Evolutionary conservation across 2,797 vertebrate species (phyloP), one percentile per base, ranked within the genome.

Genomic region (Rhynchonycteris naso): DNA sequence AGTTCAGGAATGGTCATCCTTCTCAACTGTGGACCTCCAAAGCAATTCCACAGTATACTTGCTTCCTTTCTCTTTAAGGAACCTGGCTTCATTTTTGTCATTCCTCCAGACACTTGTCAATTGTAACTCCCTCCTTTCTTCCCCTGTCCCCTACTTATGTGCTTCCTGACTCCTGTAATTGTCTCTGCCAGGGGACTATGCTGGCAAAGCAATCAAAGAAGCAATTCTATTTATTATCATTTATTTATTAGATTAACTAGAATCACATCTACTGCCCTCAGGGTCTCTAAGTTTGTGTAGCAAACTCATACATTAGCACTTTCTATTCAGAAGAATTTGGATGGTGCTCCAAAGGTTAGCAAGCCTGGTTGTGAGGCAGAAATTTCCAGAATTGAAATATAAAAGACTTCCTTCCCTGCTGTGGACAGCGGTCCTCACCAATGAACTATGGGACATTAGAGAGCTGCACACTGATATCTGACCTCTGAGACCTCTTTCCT

Each of bases 241-340:
- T 84, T 88, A 54, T 33, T 92, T 85, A 79, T 93, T 71, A 92
- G 35, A 88, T 88, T 47, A 85, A 69, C 7, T 87, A 91, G 76
- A 91, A 33, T 66, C 72, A 52, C 13, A 68, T 47, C 24, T 52
- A 69, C 43, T 92, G n/a, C 58, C 65, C 35, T 82, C 14, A 11
- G 33, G 21, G 21, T 9, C 69, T 95, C 84, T 63, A 66, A 80
- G 66, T 83, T 28, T 87, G 35, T 59, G 28, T n/a, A 19, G 15
- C 33, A 89, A 88, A 91, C 47, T 88, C 26, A 21, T 35, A 26
- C 65, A 33, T 61, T 79, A 75, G 69, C n/a, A 84, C 56, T 90
- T 90, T 66, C 26, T 19, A 38, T n/a, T 3, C 26, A 69, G 56
- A 61, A n/a, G 11, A 80, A 43, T 61, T 81, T 82, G 65, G 61